Conservation (phyloP, 1,140 invertebrate species). For the Formica selysi region DNA sequence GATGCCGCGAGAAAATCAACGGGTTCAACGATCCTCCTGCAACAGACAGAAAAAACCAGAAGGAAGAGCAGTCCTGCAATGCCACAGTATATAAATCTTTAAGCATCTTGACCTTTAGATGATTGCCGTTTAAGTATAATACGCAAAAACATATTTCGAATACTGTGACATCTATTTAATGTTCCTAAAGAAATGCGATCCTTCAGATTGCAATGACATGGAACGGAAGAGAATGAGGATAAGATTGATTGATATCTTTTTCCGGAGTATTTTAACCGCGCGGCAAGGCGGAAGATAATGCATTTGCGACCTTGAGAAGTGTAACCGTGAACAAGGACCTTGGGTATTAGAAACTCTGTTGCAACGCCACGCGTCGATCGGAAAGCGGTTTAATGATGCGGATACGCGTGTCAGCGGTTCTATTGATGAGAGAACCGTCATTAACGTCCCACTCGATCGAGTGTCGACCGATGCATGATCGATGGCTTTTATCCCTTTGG, state of each 20-base stretch:
- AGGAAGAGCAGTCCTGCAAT: constrained; percentile 83
- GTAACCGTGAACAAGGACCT: constrained; percentile 26
- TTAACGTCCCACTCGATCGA: constrained; percentile 65
- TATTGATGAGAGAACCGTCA: constrained; percentile 53
- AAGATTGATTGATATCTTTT: constrained; percentile 9
- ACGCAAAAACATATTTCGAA: constrained; percentile 14
- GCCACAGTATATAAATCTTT: constrained; percentile 77
- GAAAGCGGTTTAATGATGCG: constrained; percentile 25
- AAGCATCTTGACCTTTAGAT: constrained; percentile 58
- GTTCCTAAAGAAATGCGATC: constrained; percentile 37
- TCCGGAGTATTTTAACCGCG: background rate
- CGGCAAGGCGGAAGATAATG: constrained; percentile 21
- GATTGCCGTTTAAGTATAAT: background rate
- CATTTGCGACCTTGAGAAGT: background rate
- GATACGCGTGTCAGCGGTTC: constrained; percentile 54
- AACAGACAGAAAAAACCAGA: constrained; percentile 79
- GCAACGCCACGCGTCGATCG: constrained; percentile 1
- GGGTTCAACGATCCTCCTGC: constrained; percentile 57
- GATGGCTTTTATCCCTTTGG: constrained; percentile 65
- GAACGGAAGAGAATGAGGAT: background rate
- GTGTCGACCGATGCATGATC: constrained; percentile 51
- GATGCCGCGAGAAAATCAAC: constrained; percentile 70
- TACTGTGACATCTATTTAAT: background rate
- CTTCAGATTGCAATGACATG: background rate
- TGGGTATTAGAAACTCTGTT: constrained; percentile 22